These are phyloP conservation scores for Apodemus sylvaticus DNA, from an alignment of 2,113 vertebrate genomes.

Conservation along the genomic window DNA sequence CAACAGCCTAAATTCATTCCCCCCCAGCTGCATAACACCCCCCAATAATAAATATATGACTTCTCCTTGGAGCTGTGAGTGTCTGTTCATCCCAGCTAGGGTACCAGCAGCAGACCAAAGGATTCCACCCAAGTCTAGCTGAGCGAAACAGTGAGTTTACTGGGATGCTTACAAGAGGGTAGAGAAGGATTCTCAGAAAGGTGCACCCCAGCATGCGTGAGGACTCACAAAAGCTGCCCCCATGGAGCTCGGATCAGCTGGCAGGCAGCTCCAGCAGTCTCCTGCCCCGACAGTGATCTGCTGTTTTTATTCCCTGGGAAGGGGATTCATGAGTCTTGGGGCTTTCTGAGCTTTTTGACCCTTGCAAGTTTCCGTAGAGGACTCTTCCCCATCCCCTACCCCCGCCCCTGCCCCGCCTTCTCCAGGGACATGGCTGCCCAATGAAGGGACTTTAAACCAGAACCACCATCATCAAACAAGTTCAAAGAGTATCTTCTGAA, in stretches of 20 bases:
- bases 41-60: neutral
- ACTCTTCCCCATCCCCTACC: too few relatives aligned
- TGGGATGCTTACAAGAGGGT: neutral
- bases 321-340: neutral
- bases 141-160: neutral
- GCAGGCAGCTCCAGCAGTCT: neutral
- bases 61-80: neutral
- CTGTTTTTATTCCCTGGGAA: neutral
- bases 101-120: neutral
- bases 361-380: neutral
- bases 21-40: neutral
- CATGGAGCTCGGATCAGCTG: too few relatives aligned
- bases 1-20: neutral
- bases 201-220: neutral
- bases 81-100: neutral
- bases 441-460: neutral
- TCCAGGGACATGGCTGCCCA: neutral
- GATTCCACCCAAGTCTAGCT: neutral
- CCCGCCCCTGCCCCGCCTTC: too few relatives aligned
- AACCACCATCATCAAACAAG: neutral
- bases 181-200: neutral
- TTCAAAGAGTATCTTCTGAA: slow-evolving; percentile 9
- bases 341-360: neutral
- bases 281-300: neutral
- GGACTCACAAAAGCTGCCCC: neutral